A percentile compares a stretch with the other conserved stretches of the same genome.
Evolutionary conservation across 2,797 vertebrate species (phyloP).

Genomic region (Naso thynnoides): DNA sequence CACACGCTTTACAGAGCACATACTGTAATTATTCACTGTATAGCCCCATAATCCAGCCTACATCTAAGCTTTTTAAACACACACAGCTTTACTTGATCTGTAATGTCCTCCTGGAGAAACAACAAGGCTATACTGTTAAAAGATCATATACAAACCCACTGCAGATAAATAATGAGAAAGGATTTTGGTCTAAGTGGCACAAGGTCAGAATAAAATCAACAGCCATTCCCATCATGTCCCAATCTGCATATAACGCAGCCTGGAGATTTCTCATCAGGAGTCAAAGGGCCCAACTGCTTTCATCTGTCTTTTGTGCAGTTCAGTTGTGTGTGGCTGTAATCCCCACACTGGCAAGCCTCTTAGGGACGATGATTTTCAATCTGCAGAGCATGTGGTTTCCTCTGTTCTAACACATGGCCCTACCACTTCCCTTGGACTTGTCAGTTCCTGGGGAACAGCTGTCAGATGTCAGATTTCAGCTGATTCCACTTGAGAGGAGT

Average conservation of each 20-base stretch:
- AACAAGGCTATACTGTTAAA: not conserved
- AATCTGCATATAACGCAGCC: not conserved
- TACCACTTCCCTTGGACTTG: slow-evolving; percentile 34
- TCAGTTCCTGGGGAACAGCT: slow-evolving; percentile 63
- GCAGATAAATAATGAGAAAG: not conserved
- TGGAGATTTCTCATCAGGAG: slow-evolving; percentile 12
- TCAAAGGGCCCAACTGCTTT: slow-evolving; percentile 29
- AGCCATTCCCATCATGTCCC: not conserved
- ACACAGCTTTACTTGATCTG: slow-evolving; percentile 7
- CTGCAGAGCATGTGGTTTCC: slow-evolving; percentile 58
- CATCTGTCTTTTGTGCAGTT: slow-evolving; percentile 15
- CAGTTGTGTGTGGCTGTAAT: slow-evolving; percentile 45
- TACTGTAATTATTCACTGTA: slow-evolving; percentile 15
- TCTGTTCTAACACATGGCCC: slow-evolving; percentile 52
- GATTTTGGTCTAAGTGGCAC: not conserved
- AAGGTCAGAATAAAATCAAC: not conserved
- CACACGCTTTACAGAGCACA: not conserved
- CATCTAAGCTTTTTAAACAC: not conserved
- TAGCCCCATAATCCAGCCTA: slow-evolving; percentile 4
- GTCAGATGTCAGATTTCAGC: slow-evolving; percentile 59
- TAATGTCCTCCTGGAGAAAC: not conserved
- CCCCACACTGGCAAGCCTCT: slow-evolving; percentile 57
- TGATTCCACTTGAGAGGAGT: slow-evolving; percentile 43
- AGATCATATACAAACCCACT: not conserved
- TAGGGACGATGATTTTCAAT: slow-evolving; percentile 60